Base-by-base conservation (phyloP, 2,888 invertebrate genomes). In the Archips crataeganus region DNA sequence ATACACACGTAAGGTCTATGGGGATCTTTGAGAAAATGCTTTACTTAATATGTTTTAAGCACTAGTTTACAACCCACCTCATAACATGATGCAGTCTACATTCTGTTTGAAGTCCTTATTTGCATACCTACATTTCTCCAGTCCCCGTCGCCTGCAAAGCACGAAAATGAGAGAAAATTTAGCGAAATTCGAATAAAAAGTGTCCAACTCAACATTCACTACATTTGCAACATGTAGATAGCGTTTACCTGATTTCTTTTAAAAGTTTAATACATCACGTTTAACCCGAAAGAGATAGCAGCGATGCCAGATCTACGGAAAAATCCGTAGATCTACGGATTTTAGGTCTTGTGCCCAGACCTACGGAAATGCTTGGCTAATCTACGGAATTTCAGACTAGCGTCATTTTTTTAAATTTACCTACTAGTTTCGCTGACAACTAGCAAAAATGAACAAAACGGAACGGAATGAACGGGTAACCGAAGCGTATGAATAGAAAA, bases 91-190 rank as follows among this genome's bases (percentile, higher is more conserved):
- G 72, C 49, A 69, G 59, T 51, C 42, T 63, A 59, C 70, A 59
- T 62, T 67, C 73, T 65, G 63, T 64, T 68, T 68, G 49, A 59
- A 59, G 73, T 64, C 9, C 15, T 1, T 54, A 73, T 73, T 73
- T 64, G 63, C 73, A 73, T 69, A 69, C 73, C 69, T 69, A 69
- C 42, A 73, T 73, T 73, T 63, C 63, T 63, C 73, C 54, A 45
- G 32, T 42, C 8, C 15, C n/a, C 59, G 49, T 65, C 34, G 15
- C 51, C 57, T 68, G 39, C 68, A 13, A 73, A 49, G 59, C 63
- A 64, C 68, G 68, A 63, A 62, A 51, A 15, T 13, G 49, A 32
- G 9, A 47, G 63, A 71, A 64, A 71, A 71, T 66, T 66, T 63
- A 63, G 64, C 63, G 68, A 68, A 57, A 68, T 68, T 36, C 57